Evolutionary conservation across 2,888 invertebrate genomes (phyloP), one percentile per base, ranked within the genome.

Genomic region (Bellardia bayeri): DNA sequence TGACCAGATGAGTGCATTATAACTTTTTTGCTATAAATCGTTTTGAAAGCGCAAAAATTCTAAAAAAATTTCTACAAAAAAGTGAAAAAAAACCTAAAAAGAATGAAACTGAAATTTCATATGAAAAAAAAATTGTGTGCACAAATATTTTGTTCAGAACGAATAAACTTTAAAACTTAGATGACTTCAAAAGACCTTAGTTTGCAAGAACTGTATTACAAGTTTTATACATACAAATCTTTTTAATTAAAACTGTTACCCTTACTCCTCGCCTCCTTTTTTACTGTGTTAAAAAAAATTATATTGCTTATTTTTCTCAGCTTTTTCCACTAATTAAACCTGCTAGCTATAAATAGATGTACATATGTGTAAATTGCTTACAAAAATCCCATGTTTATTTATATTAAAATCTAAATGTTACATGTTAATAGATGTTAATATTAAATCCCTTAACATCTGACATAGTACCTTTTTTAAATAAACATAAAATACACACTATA

Each of bases 381-480:
- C 23, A 23, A 23, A 61, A 80, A 78, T 49, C 61, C 45, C 68
- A 42, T 85, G 68, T 80, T 80, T 71, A 68, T 80, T 23, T 75
- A 13, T 51, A 80, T 79, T 68, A 84, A 85, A 85, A 63, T 37
- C 68, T 30, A 71, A 69, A 72, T 85, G 80, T 81, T 69, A 75
- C 75, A 85, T 69, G 85, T 75, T 75, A 84, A 87, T 82, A 56
- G 81, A 85, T 82, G 85, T 85, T 85, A 79, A 82, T 87, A 85
- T 85, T 69, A 85, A 85, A 85, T 87, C 87, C 85, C 87, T 79
- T 78, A 85, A 85, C 87, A 87, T 63, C 74, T 87, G 87, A 82
- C 87, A 87, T 82, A 23, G 23, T 23, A 85, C 79, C 80, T 78
- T 81, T 79, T 78, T 82, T 72, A 72, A 72, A 87, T 76, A 63